A percentile compares a stretch with the other conserved stretches of the same genome.
Evolutionary conservation across 2,797 vertebrate species (phyloP).

Genomic region (Pangasius krempfi): DNA sequence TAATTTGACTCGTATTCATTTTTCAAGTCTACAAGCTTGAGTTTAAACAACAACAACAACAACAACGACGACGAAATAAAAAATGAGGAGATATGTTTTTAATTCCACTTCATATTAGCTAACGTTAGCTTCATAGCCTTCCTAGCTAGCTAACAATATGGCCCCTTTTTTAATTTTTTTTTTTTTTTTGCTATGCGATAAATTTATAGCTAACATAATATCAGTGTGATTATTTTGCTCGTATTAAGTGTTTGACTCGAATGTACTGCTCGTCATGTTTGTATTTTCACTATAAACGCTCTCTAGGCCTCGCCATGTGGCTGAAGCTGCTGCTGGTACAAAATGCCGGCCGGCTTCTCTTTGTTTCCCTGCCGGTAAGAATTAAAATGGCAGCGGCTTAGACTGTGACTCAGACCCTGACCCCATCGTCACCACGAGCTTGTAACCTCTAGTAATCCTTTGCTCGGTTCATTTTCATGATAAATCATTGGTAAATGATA

Average conservation of each 20-base stretch:
- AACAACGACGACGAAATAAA: not conserved
- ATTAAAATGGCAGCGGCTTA: conserved; percentile 68
- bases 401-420: conserved; percentile 58
- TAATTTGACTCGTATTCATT: not conserved
- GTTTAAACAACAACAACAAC: not conserved
- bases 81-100: no score
- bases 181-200: not conserved
- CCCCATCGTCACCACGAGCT: accelerated
- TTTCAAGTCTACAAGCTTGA: not conserved
- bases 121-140: not conserved
- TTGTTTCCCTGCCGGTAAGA: conserved; percentile 72
- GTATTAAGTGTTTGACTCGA: not conserved
- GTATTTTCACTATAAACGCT: not conserved
- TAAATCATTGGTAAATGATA: not conserved
- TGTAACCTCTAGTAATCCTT: no score
- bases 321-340: conserved; percentile 65
- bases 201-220: no score
- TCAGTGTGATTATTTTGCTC: not conserved
- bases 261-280: not conserved
- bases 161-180: not conserved
- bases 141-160: no score
- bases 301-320: conserved; percentile 69
- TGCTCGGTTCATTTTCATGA: not conserved
- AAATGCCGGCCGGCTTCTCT: conserved; percentile 77
- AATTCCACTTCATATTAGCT: not conserved